These are phyloP conservation scores for Atopsyche davidsoni DNA, from an alignment of 1,140 invertebrate genomes.

Conservation along the genomic window DNA sequence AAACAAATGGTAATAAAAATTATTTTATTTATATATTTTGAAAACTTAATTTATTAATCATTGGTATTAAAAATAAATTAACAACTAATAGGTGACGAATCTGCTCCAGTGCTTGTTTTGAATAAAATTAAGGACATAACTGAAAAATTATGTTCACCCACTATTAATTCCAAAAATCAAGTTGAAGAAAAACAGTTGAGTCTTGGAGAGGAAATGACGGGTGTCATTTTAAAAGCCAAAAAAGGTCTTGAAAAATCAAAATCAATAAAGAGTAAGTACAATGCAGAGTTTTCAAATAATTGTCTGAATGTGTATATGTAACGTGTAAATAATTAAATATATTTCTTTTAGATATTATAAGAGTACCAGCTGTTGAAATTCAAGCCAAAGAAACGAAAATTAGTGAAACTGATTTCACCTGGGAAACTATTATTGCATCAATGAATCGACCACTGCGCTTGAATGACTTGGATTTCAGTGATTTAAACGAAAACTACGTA, in stretches of 20 bases:
- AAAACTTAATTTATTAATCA: no score
- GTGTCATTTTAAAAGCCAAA: constrained; percentile 88
- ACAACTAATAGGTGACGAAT: no score
- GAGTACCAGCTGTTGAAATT: constrained; percentile 59
- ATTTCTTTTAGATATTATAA: constrained; percentile 53
- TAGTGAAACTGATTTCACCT: constrained; percentile 89
- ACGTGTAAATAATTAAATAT: constrained; percentile 26
- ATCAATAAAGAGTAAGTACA: constrained; percentile 50
- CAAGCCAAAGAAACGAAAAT: constrained; percentile 69
- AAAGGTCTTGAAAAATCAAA: constrained; percentile 80
- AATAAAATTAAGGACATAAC: constrained; percentile 79
- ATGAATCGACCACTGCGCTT: constrained; percentile 79
- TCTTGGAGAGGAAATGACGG: constrained; percentile 75
- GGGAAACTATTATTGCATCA: constrained; percentile 84
- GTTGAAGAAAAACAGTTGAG: constrained; percentile 46
- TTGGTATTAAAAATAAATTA: no score
- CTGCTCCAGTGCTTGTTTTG: no score
- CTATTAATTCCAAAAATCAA: constrained; percentile 45
- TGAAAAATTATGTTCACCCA: constrained; percentile 64
- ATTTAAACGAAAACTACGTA: constrained; percentile 77
- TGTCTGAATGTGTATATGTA: not conserved
- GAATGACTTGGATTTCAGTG: constrained; percentile 95
- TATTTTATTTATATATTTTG: no score
- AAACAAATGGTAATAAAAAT: constrained; percentile 10
- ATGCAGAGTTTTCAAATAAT: not conserved